phyloP scores from a whole-genome alignment of 2,113 vertebrate species.

The Willisornis vidua region DNA sequence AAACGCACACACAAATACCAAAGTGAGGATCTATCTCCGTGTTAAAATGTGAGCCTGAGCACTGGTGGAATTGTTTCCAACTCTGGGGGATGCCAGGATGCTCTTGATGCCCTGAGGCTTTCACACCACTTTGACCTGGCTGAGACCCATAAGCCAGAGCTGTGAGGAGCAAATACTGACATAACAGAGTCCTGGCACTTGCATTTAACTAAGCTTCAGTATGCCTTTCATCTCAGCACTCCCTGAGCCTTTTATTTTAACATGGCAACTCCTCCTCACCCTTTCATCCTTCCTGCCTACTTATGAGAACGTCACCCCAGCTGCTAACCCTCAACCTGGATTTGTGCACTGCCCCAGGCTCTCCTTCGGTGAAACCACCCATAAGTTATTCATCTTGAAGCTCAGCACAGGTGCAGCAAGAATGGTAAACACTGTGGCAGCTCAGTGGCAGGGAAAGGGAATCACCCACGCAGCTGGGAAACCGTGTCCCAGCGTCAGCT shows the following conservation, averaged over 20 bases:
- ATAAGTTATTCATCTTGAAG: neutral
- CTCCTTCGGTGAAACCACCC: neutral
- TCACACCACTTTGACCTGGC: neutral
- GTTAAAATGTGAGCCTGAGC: neutral
- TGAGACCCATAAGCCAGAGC: neutral
- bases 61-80: neutral
- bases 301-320: neutral
- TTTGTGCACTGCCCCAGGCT: neutral
- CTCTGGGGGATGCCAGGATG: neutral
- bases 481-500: neutral
- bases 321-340: neutral
- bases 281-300: neutral
- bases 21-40: neutral
- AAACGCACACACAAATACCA: neutral
- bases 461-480: accelerated
- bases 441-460: neutral
- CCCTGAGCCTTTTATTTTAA: neutral
- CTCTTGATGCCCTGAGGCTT: neutral
- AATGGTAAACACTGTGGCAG: neutral
- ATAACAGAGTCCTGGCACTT: neutral
- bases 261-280: neutral
- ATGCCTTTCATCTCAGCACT: neutral
- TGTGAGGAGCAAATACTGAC: neutral
- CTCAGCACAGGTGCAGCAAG: neutral
- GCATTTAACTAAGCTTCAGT: neutral